Percentiles rank a stretch among this genome's conserved stretches.
Conservation (phyloP, 2,797 vertebrate species). For the Thaleichthys pacificus region DNA sequence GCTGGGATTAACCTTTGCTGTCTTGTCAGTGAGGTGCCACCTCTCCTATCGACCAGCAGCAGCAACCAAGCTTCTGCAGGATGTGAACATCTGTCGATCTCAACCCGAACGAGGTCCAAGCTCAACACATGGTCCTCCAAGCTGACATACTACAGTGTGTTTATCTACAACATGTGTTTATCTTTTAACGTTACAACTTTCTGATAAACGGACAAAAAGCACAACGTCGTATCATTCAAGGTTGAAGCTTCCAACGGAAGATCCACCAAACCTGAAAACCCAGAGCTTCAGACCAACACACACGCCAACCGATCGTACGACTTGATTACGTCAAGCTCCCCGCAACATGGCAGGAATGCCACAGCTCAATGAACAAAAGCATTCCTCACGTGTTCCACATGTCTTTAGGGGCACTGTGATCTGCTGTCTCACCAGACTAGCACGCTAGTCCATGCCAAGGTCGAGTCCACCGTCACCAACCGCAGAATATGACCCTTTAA, state of each 20-base stretch:
- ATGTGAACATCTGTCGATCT: too few species aligned
- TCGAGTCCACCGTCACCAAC: neutral
- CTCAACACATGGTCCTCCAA: too few species aligned
- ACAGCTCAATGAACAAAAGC: slow-evolving; percentile 16
- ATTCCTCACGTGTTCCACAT: slow-evolving; percentile 34
- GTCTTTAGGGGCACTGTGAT: slow-evolving; percentile 2
- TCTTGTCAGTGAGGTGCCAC: slow-evolving; percentile 3
- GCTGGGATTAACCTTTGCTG: neutral
- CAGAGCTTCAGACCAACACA: neutral
- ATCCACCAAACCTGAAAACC: neutral
- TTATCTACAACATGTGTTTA: too few species aligned
- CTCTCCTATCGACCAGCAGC: neutral
- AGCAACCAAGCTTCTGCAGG: neutral
- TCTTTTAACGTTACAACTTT: too few species aligned
- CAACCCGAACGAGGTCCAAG: too few species aligned
- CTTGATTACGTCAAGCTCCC: neutral
- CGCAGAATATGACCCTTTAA: slow-evolving; percentile 10
- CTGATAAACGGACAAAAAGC: too few species aligned
- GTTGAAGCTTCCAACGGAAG: too few species aligned
- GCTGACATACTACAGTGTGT: too few species aligned
- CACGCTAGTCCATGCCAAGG: slow-evolving; percentile 19
- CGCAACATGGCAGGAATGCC: neutral
- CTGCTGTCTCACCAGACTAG: slow-evolving; percentile 16
- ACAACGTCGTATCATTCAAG: too few species aligned
- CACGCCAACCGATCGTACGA: neutral